These are phyloP conservation scores for Coronaproctus castanopsis DNA, from an alignment of 2,888 invertebrate genomes.

Conservation along the genomic window DNA sequence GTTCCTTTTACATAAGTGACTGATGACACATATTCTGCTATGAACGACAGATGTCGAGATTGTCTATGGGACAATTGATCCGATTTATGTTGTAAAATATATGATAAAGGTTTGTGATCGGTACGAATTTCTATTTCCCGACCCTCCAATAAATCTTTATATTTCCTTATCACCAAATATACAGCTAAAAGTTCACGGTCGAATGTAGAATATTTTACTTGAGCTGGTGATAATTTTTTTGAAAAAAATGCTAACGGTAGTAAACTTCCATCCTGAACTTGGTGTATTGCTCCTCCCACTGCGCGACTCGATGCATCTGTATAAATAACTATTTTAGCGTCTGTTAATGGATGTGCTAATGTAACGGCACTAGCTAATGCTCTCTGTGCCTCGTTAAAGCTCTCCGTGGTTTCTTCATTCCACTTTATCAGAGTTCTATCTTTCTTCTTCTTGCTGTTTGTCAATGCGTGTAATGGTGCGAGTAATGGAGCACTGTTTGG, in stretches of 20 bases:
- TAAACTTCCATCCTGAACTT: slow-evolving; percentile 16
- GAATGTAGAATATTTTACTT: slow-evolving; percentile 26
- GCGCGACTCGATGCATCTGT: slow-evolving; percentile 24
- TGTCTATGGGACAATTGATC: slow-evolving; percentile 16
- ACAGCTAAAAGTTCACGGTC: slow-evolving; percentile 21
- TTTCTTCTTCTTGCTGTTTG: slow-evolving; percentile 7
- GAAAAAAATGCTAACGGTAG: slow-evolving; percentile 19
- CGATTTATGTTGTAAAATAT: neutral
- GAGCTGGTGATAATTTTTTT: slow-evolving; percentile 18
- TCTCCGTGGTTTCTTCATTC: slow-evolving; percentile 16
- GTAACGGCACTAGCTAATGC: neutral
- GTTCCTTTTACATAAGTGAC: slow-evolving; percentile 23
- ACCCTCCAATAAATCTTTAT: slow-evolving; percentile 23
- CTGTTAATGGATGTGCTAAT: slow-evolving; percentile 5
- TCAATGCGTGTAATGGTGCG: slow-evolving; percentile 8
- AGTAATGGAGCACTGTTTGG: slow-evolving; percentile 23
- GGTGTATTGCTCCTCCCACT: slow-evolving; percentile 26
- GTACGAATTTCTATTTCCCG: neutral
- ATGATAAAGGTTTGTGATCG: slow-evolving; percentile 1
- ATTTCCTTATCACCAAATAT: slow-evolving; percentile 12
- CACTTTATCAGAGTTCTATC: slow-evolving; percentile 12
- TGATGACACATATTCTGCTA: slow-evolving; percentile 25
- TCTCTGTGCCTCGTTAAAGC: slow-evolving; percentile 18
- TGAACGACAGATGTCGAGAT: slow-evolving; percentile 21
- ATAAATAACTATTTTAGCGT: slow-evolving; percentile 5